phyloP scores from a whole-genome alignment of 2,888 invertebrate genomes.

The Drosophila quinaria region DNA sequence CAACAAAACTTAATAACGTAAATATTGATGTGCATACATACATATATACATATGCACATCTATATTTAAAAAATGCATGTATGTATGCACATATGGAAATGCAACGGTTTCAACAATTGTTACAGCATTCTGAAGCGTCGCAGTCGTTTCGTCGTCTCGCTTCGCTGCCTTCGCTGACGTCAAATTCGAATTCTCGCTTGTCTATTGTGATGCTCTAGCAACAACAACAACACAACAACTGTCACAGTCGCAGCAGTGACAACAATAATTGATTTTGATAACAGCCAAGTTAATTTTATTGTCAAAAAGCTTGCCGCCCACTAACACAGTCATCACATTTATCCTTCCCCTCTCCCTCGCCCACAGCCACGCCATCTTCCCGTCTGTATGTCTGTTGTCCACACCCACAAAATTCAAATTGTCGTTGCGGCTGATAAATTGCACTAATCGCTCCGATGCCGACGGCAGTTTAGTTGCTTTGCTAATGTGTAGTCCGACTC shows the following conservation, averaged over 20 bases:
- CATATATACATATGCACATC: background rate
- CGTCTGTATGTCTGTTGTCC: constrained; percentile 12
- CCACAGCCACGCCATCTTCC: background rate
- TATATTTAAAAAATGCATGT: background rate
- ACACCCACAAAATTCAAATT: constrained; percentile 61
- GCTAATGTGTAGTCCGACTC: constrained; percentile 27
- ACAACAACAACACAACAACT: background rate
- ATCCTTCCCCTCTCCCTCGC: background rate
- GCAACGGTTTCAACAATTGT: constrained; percentile 56
- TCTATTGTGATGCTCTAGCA: constrained; percentile 34
- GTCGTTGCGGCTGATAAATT: constrained; percentile 72
- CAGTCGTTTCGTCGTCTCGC: constrained; percentile 20
- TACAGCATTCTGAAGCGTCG: constrained; percentile 48
- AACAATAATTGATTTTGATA: constrained; percentile 71
- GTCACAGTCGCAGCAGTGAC: constrained; percentile 2
- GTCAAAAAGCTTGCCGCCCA: constrained; percentile 58
- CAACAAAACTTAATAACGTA: constrained; percentile 6
- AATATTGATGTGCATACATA: background rate
- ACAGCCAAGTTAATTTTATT: constrained; percentile 62
- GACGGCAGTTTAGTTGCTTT: constrained; percentile 12
- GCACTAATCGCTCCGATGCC: constrained; percentile 57
- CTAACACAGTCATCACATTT: background rate
- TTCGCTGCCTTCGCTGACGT: constrained; percentile 40
- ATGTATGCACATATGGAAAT: constrained; percentile 29
- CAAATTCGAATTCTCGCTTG: constrained; percentile 29